Conservation (phyloP, 2,113 vertebrate species). For the Anas platyrhynchos region DNA sequence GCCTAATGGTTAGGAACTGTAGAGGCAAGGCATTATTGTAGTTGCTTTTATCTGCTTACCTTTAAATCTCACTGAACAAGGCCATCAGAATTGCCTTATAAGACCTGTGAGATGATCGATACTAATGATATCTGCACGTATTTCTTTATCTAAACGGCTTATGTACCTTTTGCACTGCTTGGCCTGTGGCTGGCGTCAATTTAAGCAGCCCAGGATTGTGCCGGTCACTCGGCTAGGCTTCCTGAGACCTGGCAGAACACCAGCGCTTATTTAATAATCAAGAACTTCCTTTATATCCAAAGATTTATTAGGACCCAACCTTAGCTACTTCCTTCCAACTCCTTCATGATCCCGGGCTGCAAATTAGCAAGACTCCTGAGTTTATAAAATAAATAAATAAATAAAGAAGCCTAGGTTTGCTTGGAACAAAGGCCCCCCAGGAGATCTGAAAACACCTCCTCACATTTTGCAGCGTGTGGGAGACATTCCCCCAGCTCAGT, state of each 20-base stretch:
- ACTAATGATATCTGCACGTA: not conserved
- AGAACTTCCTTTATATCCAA: not conserved
- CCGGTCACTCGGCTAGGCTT: not conserved
- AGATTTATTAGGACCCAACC: not conserved
- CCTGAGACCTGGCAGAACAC: not conserved
- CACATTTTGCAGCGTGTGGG: too few relatives aligned
- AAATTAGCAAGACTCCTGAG: not conserved
- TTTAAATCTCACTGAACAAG: not conserved
- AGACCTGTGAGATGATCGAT: not conserved
- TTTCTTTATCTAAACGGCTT: not conserved
- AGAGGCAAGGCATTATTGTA: not conserved
- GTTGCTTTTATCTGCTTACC: not conserved
- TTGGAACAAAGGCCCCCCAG: not conserved
- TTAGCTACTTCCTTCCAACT: not conserved
- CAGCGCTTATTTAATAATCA: not conserved
- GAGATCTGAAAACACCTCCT: not conserved
- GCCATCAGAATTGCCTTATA: not conserved
- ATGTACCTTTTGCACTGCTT: not conserved
- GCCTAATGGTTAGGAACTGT: not conserved
- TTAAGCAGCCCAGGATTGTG: not conserved
- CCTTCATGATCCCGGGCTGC: not conserved
- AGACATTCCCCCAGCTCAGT: accelerated
- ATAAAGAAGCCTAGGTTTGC: not conserved
- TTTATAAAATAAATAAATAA: not conserved
- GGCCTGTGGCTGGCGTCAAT: not conserved